Percentiles rank a stretch among this genome's conserved stretches.
These are phyloP conservation scores for Phymatocera aterrima DNA, from an alignment of 2,888 invertebrate genomes.

Conservation along the genomic window DNA sequence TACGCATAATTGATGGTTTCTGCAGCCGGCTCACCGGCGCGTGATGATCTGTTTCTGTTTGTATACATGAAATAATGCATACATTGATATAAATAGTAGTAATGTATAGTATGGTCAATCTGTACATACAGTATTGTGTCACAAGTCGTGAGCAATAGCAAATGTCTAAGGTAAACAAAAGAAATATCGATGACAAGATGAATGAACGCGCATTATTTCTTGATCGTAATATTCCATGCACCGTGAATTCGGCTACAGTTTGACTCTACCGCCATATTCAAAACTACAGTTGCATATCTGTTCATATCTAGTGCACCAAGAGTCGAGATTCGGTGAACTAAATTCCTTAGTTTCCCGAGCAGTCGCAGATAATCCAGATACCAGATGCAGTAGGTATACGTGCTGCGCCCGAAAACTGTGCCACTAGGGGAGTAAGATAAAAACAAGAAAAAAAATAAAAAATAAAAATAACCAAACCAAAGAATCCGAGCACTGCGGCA, in stretches of 20 bases:
- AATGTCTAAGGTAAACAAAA: background rate
- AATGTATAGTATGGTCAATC: too few species aligned
- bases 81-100: too few species aligned
- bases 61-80: background rate
- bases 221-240: background rate
- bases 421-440: constrained; percentile 32
- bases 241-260: constrained; percentile 8
- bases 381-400: too few species aligned
- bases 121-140: background rate
- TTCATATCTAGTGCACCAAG: constrained; percentile 4
- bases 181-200: background rate
- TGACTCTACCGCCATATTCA: constrained; percentile 21
- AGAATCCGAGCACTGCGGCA: constrained; percentile 44
- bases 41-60: too few species aligned
- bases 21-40: background rate
- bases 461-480: too few species aligned
- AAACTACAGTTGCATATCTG: background rate
- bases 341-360: constrained; percentile 28
- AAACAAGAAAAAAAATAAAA: too few species aligned
- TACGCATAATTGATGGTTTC: background rate
- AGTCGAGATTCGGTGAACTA: constrained; percentile 31
- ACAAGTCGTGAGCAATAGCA: background rate
- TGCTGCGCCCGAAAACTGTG: constrained; percentile 34
- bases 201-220: background rate
- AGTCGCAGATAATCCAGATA: constrained; percentile 35